These are phyloP conservation scores for Himalopsyche japonica DNA, from an alignment of 2,888 invertebrate genomes.

Conservation along the genomic window DNA sequence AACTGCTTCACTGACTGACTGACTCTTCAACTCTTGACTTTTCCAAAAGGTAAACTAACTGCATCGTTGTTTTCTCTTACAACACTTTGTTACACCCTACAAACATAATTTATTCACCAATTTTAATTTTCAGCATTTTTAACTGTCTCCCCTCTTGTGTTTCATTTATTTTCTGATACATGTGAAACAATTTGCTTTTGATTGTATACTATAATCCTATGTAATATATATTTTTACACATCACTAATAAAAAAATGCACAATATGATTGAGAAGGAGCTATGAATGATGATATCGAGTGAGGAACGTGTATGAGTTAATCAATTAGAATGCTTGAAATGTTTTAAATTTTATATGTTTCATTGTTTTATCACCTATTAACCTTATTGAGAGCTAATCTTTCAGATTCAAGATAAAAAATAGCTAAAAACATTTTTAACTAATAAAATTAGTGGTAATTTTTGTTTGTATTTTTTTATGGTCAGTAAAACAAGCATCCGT, in stretches of 20 bases:
- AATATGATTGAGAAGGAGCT: background rate
- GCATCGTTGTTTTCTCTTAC: conserved; percentile 4
- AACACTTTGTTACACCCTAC: background rate
- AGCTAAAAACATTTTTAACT: too few relatives aligned
- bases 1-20: conserved; percentile 13
- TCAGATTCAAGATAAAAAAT: too few relatives aligned
- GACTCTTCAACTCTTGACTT: conserved; percentile 1
- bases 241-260: background rate
- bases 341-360: too few relatives aligned
- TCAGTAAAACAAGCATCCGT: background rate
- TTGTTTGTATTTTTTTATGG: too few relatives aligned
- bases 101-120: background rate
- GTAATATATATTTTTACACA: background rate
- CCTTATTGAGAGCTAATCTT: too few relatives aligned
- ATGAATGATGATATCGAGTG: too few relatives aligned
- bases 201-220: background rate
- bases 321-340: too few relatives aligned
- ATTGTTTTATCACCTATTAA: too few relatives aligned
- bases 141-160: background rate
- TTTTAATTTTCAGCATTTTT: background rate
- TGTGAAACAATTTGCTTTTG: background rate
- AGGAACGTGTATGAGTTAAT: too few relatives aligned
- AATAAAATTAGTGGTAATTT: too few relatives aligned
- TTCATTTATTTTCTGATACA: background rate
- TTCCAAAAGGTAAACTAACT: conserved; percentile 15